Conservation (phyloP, 2,797 vertebrate species). For the Antrozous pallidus region DNA sequence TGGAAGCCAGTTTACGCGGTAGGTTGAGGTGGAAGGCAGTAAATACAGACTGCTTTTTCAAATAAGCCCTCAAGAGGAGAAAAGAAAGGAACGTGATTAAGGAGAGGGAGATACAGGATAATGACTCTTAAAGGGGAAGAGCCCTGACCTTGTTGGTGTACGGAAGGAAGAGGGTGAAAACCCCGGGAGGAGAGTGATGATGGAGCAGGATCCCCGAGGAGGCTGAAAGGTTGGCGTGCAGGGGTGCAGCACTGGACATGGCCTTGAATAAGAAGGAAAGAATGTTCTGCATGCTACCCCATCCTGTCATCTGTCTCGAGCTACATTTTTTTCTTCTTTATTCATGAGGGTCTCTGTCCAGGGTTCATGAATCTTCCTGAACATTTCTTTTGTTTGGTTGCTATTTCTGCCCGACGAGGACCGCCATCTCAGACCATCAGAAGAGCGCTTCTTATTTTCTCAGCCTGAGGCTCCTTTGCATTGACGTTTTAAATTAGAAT, state of each 20-base stretch:
- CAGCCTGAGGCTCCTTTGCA: conserved; percentile 9
- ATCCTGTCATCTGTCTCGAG: not conserved
- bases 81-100: not conserved
- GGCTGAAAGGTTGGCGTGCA: not conserved
- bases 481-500: not conserved
- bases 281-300: not conserved
- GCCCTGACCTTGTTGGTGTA: not conserved
- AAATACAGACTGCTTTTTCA: not conserved
- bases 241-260: not conserved
- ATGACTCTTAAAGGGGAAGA: not conserved
- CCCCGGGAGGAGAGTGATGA: not conserved
- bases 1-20: not conserved
- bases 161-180: not conserved
- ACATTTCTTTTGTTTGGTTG: not conserved
- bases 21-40: not conserved
- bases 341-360: not conserved
- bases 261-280: conserved; percentile 28
- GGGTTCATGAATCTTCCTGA: not conserved
- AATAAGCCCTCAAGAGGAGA: not conserved
- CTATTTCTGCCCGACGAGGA: not conserved
- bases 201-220: not conserved
- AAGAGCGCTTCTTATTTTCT: not conserved
- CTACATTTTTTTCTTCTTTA: conserved; percentile 4
- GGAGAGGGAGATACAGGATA: not conserved
- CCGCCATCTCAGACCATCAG: not conserved